These are phyloP conservation scores for Muscicapa comitata DNA, from an alignment of 2,797 vertebrate genomes.

Conservation along the genomic window DNA sequence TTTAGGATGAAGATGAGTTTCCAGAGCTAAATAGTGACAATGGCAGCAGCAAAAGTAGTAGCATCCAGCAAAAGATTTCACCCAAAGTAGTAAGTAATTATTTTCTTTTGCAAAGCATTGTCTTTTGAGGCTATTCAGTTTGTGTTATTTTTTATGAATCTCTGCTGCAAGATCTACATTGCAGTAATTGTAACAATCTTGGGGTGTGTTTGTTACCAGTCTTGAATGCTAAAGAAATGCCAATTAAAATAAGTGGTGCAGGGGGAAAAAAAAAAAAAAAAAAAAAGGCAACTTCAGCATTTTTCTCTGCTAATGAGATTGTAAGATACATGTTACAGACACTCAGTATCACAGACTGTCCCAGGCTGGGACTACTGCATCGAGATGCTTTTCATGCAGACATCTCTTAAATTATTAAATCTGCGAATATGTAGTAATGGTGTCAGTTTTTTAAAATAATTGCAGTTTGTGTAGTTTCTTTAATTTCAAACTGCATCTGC, in stretches of 20 bases:
- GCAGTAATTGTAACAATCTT: not conserved
- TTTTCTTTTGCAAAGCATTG: not conserved
- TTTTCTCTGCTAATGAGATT: not conserved
- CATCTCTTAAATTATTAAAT: not conserved
- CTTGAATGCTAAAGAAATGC: not conserved
- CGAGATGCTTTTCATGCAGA: not conserved
- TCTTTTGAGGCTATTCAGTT: not conserved
- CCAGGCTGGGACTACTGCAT: not conserved
- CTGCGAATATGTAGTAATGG: not conserved
- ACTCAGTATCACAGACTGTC: not conserved
- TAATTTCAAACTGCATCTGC: not conserved
- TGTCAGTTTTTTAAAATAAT: not conserved
- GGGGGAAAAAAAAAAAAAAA: not conserved
- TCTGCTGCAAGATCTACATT: not conserved
- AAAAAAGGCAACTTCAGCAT: not conserved
- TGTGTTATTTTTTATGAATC: not conserved
- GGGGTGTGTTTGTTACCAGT: not conserved
- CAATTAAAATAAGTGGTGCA: not conserved
- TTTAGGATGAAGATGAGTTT: constrained; percentile 94
- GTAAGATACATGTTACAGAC: rapidly evolving
- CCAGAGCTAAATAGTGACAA: constrained; percentile 85
- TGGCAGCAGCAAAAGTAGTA: constrained; percentile 80
- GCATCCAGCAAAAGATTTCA: constrained; percentile 84
- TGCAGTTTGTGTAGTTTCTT: not conserved
- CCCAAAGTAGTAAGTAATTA: constrained; percentile 84